A percentile compares a stretch with the other conserved stretches of the same genome.
Evolutionary conservation across 1,140 invertebrate species (phyloP).

Genomic region (Saccostrea cuccullata): DNA sequence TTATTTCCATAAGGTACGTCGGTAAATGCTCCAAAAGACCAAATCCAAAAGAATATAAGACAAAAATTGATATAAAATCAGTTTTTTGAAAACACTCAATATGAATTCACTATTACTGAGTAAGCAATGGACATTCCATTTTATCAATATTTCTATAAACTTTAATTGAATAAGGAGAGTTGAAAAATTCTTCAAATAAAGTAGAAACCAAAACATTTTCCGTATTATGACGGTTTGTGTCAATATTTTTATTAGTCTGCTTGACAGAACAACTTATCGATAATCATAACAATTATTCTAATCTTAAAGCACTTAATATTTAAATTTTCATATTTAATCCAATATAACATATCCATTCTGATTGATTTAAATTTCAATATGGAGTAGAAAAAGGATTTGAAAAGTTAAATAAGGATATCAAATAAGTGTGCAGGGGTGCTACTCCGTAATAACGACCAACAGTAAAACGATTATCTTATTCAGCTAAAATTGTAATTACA

Average conservation of each 20-base stretch:
- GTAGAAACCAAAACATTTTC: too few species aligned
- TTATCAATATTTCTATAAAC: too few species aligned
- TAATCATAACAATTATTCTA: background rate
- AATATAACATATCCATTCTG: background rate
- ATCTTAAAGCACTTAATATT: background rate
- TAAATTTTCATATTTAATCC: background rate
- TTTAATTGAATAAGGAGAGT: too few species aligned
- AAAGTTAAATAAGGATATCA: conserved; percentile 8
- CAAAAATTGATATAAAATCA: too few species aligned
- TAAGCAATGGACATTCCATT: too few species aligned
- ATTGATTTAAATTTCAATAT: conserved; percentile 1
- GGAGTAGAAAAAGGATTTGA: conserved; percentile 6
- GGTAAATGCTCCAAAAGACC: too few species aligned
- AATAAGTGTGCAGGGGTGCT: background rate
- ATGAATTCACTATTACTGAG: too few species aligned
- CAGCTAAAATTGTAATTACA: conserved; percentile 33
- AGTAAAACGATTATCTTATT: conserved; percentile 10
- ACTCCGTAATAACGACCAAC: conserved; percentile 11
- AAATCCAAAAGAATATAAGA: too few species aligned
- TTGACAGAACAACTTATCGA: background rate
- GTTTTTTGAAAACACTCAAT: too few species aligned
- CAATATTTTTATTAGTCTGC: background rate
- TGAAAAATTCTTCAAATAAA: too few species aligned
- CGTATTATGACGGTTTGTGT: background rate
- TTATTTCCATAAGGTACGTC: too few species aligned